Conservation (phyloP, 2,797 vertebrate species). For the Hippoglossus hippoglossus region DNA sequence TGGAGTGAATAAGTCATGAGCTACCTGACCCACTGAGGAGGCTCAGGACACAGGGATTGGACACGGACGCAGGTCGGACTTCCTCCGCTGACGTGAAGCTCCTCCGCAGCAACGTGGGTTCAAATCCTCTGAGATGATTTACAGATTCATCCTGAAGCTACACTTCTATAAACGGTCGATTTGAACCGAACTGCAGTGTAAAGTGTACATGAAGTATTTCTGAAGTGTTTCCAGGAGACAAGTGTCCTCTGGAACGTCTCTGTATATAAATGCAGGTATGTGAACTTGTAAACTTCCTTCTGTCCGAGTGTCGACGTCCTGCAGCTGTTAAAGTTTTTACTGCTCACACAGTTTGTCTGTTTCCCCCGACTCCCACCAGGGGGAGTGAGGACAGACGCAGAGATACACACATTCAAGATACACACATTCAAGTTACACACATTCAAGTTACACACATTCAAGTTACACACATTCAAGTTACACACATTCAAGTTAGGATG, state of each 20-base stretch:
- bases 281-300: neutral
- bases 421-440: neutral
- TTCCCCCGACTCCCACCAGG: slow-evolving; percentile 43
- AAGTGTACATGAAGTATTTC: too few species aligned
- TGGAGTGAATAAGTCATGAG: slow-evolving; percentile 59
- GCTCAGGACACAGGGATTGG: neutral
- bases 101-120: too few species aligned
- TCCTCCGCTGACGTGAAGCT: too few species aligned
- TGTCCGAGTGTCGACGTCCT: neutral
- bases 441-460: neutral
- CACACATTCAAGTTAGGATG: neutral
- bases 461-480: neutral
- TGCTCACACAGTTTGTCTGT: slow-evolving; percentile 43
- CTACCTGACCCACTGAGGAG: slow-evolving; percentile 38
- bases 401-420: neutral
- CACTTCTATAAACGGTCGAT: too few species aligned
- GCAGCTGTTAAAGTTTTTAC: slow-evolving; percentile 53
- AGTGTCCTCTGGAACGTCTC: neutral
- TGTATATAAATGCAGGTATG: too few species aligned
- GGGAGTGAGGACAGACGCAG: neutral
- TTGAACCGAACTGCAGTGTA: too few species aligned
- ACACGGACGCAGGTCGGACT: neutral
- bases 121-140: too few species aligned
- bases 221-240: too few species aligned
- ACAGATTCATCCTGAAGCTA: too few species aligned